Evolutionary conservation across 2,888 invertebrate genomes (phyloP), one percentile per base, ranked within the genome.

Genomic region (Ecliptopera silaceata): DNA sequence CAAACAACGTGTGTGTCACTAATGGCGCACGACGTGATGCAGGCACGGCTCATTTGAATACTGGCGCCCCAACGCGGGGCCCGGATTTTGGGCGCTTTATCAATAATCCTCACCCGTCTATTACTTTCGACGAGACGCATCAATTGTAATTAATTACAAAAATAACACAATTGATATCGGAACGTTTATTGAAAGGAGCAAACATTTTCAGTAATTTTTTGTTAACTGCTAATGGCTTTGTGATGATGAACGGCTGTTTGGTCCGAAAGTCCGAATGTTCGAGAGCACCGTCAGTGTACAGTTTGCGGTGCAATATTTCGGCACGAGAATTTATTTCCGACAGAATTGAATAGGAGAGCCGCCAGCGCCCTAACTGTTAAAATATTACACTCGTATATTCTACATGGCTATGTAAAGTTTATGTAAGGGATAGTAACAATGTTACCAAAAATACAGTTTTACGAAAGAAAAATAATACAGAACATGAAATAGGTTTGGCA

Each of bases 301-400:
- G 67, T 65, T 65, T 66, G 68, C 65, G 66, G 63, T 61, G 69
- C 71, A 69, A 78, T 75, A 77, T 77, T 74, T 75, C 73, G 76
- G 69, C 75, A 64, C 59, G 63, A 66, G 70, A 74, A 80, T 80
- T 79, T 77, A 79, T 79, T 71, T 71, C 67, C 65, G 65, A 57
- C 70, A 74, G 71, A 74, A 79, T 79, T 79, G 75, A 77, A 78
- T 74, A 66, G 71, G 65, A 66, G 47, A 53, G 59, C 39, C 48
- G 41, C 59, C 38, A 22, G 22, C 56, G 45, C 44, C 55, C 55
- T 44, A 57, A 54, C 49, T 39, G 59, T 59, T 61, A 57, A 61
- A 60, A 63, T 56, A 59, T 58, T 58, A 59, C 50, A 44, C 49
- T 54, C 32, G 43, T 47, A 44, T 47, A 38, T 22, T 18, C 39